These are phyloP conservation scores for Acropternis orthonyx DNA, from an alignment of 2,797 vertebrate genomes.

Conservation along the genomic window DNA sequence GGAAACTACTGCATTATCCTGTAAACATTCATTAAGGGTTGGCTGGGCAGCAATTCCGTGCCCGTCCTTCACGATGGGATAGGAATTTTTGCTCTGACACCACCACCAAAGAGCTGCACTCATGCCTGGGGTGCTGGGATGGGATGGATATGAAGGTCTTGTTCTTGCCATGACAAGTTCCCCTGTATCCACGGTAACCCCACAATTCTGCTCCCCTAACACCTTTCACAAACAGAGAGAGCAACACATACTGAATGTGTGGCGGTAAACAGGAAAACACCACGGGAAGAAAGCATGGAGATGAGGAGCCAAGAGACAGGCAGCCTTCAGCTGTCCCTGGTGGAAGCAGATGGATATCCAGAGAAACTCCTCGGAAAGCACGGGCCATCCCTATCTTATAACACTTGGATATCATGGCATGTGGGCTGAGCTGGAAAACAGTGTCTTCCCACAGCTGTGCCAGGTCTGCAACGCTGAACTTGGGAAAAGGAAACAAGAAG, in stretches of 20 bases:
- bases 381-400: rapidly evolving
- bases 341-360: not conserved
- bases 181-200: not conserved
- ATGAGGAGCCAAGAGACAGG: not conserved
- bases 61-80: not conserved
- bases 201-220: not conserved
- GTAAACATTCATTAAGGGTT: not conserved
- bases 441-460: not conserved
- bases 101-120: not conserved
- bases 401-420: not conserved
- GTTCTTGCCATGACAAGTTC: not conserved
- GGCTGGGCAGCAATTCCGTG: not conserved
- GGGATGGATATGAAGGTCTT: not conserved
- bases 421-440: not conserved
- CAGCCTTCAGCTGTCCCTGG: not conserved
- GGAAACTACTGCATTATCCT: not conserved
- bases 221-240: not conserved
- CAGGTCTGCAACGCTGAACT: not conserved
- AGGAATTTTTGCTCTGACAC: not conserved
- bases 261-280: not conserved
- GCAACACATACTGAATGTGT: not conserved
- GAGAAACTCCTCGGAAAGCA: not conserved
- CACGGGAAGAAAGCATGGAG: not conserved
- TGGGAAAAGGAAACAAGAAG: slow-evolving; percentile 8
- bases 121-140: not conserved